Conservation (phyloP, 2,888 invertebrate genomes). For the Portevinia maculata region DNA sequence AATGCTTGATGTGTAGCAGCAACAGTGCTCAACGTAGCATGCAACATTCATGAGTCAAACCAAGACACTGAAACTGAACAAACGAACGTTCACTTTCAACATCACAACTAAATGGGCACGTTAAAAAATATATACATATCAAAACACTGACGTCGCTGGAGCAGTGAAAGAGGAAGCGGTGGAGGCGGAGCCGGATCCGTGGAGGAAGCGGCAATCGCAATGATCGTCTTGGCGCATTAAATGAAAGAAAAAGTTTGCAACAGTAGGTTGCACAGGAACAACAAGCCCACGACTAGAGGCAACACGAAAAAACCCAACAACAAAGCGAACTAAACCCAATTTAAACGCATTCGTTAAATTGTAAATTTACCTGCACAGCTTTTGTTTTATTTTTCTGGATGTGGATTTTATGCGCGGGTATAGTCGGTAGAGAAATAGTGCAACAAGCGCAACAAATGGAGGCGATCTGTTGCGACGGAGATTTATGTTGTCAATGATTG, state of each 20-base stretch:
- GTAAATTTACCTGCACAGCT: constrained; percentile 34
- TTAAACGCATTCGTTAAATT: constrained; percentile 56
- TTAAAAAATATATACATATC: constrained; percentile 26
- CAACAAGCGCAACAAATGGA: constrained; percentile 24
- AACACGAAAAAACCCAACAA: neutral
- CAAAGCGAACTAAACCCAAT: constrained; percentile 38
- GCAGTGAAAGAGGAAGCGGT: constrained; percentile 51
- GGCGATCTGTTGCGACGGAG: constrained; percentile 24
- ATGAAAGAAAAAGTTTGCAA: constrained; percentile 71
- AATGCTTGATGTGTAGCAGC: constrained; percentile 53
- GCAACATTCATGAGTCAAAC: constrained; percentile 52
- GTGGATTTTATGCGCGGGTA: constrained; percentile 14
- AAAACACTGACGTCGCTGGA: constrained; percentile 22
- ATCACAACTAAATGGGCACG: constrained; percentile 51
- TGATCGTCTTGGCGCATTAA: constrained; percentile 54
- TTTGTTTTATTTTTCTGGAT: constrained; percentile 3
- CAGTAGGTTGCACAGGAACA: constrained; percentile 40
- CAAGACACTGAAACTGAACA: constrained; percentile 49
- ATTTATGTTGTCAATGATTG: constrained; percentile 51
- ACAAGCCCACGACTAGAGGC: constrained; percentile 14
- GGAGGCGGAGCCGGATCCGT: constrained; percentile 59
- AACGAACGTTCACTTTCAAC: constrained; percentile 71
- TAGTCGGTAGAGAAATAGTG: neutral
- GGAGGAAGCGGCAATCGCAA: constrained; percentile 42
- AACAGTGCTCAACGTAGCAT: constrained; percentile 67